Evolutionary conservation across 2,888 invertebrate species (phyloP), one percentile per base, ranked within the genome.

Genomic region (Lepidochrysops patricia): DNA sequence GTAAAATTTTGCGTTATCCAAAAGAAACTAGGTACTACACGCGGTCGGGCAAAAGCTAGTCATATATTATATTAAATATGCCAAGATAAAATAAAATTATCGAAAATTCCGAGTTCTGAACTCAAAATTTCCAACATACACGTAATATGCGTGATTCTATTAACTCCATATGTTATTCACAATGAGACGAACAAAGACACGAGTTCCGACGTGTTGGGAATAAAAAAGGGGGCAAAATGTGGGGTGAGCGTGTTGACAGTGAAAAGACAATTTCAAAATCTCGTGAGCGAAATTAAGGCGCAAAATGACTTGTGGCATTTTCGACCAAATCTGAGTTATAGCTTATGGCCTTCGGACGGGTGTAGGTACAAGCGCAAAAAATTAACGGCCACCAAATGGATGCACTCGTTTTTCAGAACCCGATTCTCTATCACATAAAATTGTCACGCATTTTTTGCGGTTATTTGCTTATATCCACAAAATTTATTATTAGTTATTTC

Each of bases 101-200:
- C n/a, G 19, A 43, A 43, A 19, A 15, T 19, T 19, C 29, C 6
- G 19, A 9, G n/a, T n/a, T n/a, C n/a, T n/a, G n/a, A n/a, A n/a
- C n/a, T n/a, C 2, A 7, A 43, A 43, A 15, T 15, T 12, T 43
- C 4, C 43, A 4, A 19, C 9, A 23, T n/a, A 32, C 15, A 54
- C 29, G 29, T 29, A 27, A 13, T 6, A n/a, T 15, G 13, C 32
- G 29, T 54, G 29, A 77, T 82, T 78, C 78, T 76, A 79, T 79
- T 77, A 79, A 77, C 19, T 59, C 62, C 58, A 79, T 72, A 76
- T 74, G 72, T 70, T 74, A 77, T 78, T 79, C 76, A 86, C 84
- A 84, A 85, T 83, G 72, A 77, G 74, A 80, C 76, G 82, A 82
- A 84, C 81, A 86, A 85, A 84, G 80, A 74, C 63, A 67, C 68